Evolutionary conservation across 2,888 invertebrate genomes (phyloP).

Genomic region (Aspidiotus rigidus): DNA sequence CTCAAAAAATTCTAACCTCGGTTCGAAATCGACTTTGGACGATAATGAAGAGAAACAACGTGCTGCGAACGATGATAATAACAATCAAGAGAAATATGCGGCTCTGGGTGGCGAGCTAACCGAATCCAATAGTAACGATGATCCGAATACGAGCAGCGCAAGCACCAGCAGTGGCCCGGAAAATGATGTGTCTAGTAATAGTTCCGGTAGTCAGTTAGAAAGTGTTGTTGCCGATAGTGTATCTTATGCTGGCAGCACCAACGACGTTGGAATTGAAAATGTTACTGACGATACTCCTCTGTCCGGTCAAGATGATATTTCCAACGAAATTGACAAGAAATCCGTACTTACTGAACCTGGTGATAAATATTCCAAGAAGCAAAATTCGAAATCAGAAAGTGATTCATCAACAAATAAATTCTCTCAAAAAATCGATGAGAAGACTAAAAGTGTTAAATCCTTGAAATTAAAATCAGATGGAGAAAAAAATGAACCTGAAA

Average conservation of each 20-base stretch:
- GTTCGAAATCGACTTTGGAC: background rate
- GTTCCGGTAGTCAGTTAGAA: no score
- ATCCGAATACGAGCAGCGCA: slow-evolving; percentile 9
- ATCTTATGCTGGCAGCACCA: no score
- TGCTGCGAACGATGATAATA: background rate
- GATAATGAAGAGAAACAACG: slow-evolving; percentile 14
- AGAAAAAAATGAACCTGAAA: background rate
- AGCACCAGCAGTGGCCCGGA: slow-evolving; percentile 3
- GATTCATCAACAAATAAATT: background rate
- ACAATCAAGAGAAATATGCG: slow-evolving; percentile 11
- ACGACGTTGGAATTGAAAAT: no score
- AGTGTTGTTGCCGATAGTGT: no score
- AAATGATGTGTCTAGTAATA: background rate
- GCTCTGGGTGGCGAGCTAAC: background rate
- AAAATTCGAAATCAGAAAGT: no score
- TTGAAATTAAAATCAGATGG: slow-evolving; percentile 20
- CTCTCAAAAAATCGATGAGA: background rate
- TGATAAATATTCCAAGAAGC: no score
- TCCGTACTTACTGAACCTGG: no score
- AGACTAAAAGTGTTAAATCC: background rate
- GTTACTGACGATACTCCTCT: no score
- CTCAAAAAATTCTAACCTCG: background rate
- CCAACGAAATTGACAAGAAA: no score
- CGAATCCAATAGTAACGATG: slow-evolving; percentile 5
- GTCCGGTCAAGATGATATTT: no score